Conservation (phyloP, 2,888 invertebrate genomes). For the Schrankia costaestrigalis region DNA sequence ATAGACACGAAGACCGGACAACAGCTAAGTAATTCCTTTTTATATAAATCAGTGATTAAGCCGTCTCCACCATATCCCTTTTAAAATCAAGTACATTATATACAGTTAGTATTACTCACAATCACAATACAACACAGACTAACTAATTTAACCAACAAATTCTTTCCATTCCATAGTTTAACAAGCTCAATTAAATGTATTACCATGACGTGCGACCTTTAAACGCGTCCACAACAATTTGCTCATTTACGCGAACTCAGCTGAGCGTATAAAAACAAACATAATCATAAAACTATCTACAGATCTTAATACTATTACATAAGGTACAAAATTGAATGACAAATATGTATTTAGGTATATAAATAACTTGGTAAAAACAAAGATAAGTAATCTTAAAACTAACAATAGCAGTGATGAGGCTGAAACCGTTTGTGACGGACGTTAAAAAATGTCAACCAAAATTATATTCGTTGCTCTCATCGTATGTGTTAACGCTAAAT, state of each 20-base stretch:
- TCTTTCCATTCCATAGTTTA: constrained; percentile 8
- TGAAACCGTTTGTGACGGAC: constrained; percentile 36
- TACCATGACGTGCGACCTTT: constrained; percentile 39
- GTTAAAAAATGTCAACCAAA: constrained; percentile 34
- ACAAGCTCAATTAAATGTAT: constrained; percentile 23
- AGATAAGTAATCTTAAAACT: constrained; percentile 53
- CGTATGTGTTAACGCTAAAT: constrained; percentile 46
- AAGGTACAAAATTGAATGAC: constrained; percentile 34
- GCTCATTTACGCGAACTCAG: constrained; percentile 41
- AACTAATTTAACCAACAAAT: constrained; percentile 4
- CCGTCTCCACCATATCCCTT: constrained; percentile 8
- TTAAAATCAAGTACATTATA: constrained; percentile 6
- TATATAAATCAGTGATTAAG: too few relatives aligned
- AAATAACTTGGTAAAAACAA: constrained; percentile 36
- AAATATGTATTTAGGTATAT: constrained; percentile 19
- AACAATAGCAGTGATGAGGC: constrained; percentile 42
- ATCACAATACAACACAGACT: constrained; percentile 1
- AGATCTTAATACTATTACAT: constrained; percentile 19
- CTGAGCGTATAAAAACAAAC: constrained; percentile 32
- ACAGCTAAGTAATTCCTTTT: too few relatives aligned
- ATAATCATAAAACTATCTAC: constrained; percentile 6
- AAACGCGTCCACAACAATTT: constrained; percentile 51
- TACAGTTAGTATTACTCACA: too few relatives aligned
- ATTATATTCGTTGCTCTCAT: constrained; percentile 30
- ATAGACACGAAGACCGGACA: too few relatives aligned